Base-by-base conservation (phyloP, 1,140 invertebrate genomes). In the Argopecten irradians region DNA sequence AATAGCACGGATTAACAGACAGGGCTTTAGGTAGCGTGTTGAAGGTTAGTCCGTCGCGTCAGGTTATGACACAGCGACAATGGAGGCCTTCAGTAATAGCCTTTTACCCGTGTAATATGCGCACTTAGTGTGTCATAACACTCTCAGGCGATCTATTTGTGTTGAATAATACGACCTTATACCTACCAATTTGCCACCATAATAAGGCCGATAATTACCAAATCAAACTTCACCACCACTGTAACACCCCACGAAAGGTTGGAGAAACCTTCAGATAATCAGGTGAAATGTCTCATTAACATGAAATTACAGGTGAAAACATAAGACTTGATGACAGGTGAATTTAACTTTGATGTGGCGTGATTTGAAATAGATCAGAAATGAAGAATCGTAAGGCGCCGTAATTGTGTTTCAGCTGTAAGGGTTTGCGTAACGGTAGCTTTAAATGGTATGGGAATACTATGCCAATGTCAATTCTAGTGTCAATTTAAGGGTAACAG, bases 291-390 rank as follows among this genome's bases (percentile, higher is more conserved):
- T 5, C 55, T 71, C 55, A 71, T 71, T 71, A 71, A 71, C 55
- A 28, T 8, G n/a, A 71, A 28, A 28, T 71, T 71, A 71, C 55
- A 28, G 55, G n/a, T 71, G 55, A 71, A 71, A 71, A 71, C 55
- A 71, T 71, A 71, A 71, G 55, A 71, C 55, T 71, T 71, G 55
- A n/a, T 71, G 55, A 71, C 55, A 71, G 55, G 55, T 71, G 55
- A 71, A 71, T 71, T 8, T 71, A n/a, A 5, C 55, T 71, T 71
- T 71, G 55, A 71, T 71, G 55, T 71, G 22, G n/a, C 55, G 55
- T 71, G 55, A n/a, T 71, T 71, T 71, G n/a, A 71, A 71, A 71
- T 71, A 71, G 55, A 71, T 71, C 55, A 28, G 5, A 3, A 71
- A n/a, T n/a, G 55, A 7, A 5, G 22, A 71, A 71, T 5, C 55